Percentiles rank a stretch among this genome's conserved stretches.
Evolutionary conservation across 1,140 invertebrate species (phyloP).

Genomic region (Danaus plexippus): DNA sequence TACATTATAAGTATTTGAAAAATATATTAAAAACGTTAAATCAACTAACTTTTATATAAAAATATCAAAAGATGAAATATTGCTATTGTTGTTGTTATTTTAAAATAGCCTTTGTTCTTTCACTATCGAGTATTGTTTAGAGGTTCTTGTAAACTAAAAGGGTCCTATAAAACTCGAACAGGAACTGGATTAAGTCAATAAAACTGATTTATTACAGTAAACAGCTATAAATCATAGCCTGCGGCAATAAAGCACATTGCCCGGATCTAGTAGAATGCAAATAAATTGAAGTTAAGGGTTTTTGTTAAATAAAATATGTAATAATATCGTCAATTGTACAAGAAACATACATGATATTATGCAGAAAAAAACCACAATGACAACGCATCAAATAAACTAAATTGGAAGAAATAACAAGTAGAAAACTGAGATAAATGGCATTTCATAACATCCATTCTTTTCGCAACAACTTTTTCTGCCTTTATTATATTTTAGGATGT

Average conservation of each 20-base stretch:
- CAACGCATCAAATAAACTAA: background rate
- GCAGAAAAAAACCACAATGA: too few relatives aligned
- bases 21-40: too few relatives aligned
- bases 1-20: too few relatives aligned
- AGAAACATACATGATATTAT: too few relatives aligned
- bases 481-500: constrained; percentile 5
- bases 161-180: constrained; percentile 14
- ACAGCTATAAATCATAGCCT: constrained; percentile 54
- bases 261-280: constrained; percentile 25
- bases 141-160: constrained; percentile 6
- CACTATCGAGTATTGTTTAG: constrained; percentile 2
- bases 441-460: constrained; percentile 10
- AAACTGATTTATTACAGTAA: constrained; percentile 56
- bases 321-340: too few relatives aligned
- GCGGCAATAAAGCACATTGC: constrained; percentile 20
- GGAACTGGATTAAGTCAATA: constrained; percentile 38
- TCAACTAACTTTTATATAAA: too few relatives aligned
- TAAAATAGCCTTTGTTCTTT: too few relatives aligned
- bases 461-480: constrained; percentile 4
- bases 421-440: constrained; percentile 12
- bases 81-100: too few relatives aligned
- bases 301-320: too few relatives aligned
- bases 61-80: too few relatives aligned
- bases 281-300: constrained; percentile 10
- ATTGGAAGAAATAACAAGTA: constrained; percentile 6